Evolutionary conservation across 2,888 invertebrate species (phyloP), one percentile per base, ranked within the genome.

Genomic region (Euplexia lucipara): DNA sequence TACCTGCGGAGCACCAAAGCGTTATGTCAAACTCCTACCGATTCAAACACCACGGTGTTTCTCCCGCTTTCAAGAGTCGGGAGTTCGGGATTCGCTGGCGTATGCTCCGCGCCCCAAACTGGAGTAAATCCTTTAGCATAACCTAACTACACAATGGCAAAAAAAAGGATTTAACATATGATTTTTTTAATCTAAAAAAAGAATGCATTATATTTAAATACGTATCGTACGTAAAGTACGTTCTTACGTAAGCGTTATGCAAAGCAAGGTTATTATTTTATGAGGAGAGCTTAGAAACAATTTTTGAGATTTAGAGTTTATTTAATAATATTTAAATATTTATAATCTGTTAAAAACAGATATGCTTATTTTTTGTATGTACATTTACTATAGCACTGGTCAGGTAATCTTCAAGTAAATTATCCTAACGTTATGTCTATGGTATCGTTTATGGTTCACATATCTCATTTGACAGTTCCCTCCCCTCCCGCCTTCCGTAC

Each of bases 191-290:
- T 16, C 12, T 6, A 0, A 22, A 22, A 16, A 30, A 37, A 8
- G 6, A 3, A 18, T 18, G 16, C 2, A 12, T 30, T 16, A n/a
- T n/a, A 14, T 32, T 47, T 61, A n/a, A n/a, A 2, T 7, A 20
- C 10, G 41, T 5, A 14, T 22, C 20, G 16, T 4, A 1, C 10
- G 20, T 14, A 8, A 51, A 42, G 14, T n/a, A n/a, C n/a, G n/a
- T 44, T 16, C 14, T 30, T 20, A 34, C n/a, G 3, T n/a, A 34
- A 42, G 20, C 14, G 32, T 16, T 63, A 44, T n/a, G 4, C 7
- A 16, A 12, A 37, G 22, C 12, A 37, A 44, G n/a, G 42, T 9
- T 1, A 26, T 57, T 57, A n/a, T 61, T 49, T 67, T 16, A n/a
- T 32, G n/a, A 37, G n/a, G n/a, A 41, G 3, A 22, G 2, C 12